Evolutionary conservation across 2,888 invertebrate genomes (phyloP), one percentile per base, ranked within the genome.

Genomic region (Leptogaster cylindrica): DNA sequence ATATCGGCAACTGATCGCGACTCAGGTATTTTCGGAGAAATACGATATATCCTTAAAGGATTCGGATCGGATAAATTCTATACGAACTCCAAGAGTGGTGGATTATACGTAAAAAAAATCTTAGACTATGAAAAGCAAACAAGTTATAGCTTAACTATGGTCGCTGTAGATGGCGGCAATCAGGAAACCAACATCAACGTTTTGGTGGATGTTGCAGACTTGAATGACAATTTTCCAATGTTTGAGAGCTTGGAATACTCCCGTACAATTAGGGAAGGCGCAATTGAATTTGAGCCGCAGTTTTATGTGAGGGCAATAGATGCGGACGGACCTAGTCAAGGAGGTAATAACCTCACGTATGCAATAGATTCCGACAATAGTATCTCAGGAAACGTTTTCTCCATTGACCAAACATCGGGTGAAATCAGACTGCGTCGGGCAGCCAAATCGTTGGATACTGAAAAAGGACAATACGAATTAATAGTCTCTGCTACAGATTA

Each of bases 91-190:
- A 81, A 78, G 39, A 84, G 82, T 7, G 93, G 93, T 0, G 88
- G 88, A 4, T 77, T 93, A 6, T 88, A 83, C 68, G 86, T 92
- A 0, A 83, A 84, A 0, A 85, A 85, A 70, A 74, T 79, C 4
- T 79, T 94, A 48, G 92, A 95, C 76, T 91, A 91, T 75, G 94
- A 95, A 76, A 85, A 85, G 8, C 91, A 92, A 73, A 89, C 89
- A 73, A 89, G 89, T 67, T 94, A 90, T 72, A 91, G 91, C 67
- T 79, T 94, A 66, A 91, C 90, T 0, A 84, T 92, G 63, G 89
- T 91, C 70, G 94, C 93, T 0, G 86, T 84, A 70, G 94, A 95
- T 76, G 92, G 92, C 0, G 93, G 93, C 0, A 91, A 89, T 0
- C 85, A 86, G 72, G 85, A 88, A 10, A 85, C 89, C 0, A 87